Percentiles rank a stretch among this genome's conserved stretches.
Conservation (phyloP, 2,113 vertebrate genomes). For the Cyanocitta stelleri region DNA sequence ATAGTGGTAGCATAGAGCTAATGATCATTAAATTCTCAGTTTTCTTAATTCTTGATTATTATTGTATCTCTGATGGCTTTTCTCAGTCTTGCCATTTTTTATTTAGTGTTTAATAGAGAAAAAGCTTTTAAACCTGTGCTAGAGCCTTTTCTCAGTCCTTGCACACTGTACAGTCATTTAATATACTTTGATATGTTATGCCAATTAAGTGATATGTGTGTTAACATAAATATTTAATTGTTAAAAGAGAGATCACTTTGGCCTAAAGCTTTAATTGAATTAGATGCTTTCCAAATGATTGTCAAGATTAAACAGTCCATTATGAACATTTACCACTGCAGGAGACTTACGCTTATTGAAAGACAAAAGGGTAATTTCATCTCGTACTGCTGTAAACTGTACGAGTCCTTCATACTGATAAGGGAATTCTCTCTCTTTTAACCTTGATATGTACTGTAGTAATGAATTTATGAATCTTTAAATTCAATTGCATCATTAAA, state of each 20-base stretch:
- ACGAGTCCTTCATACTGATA: conserved; percentile 41
- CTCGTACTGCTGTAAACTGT: conserved; percentile 30
- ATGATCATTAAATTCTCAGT: background rate
- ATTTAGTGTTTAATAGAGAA: background rate
- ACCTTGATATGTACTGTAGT: conserved; percentile 42
- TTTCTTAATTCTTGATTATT: background rate
- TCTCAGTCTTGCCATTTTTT: background rate
- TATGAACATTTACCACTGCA: conserved; percentile 52
- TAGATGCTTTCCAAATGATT: conserved; percentile 56
- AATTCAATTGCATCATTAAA: conserved; percentile 15
- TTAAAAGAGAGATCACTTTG: conserved; percentile 23
- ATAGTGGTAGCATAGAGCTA: background rate
- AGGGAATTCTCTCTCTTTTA: conserved; percentile 40
- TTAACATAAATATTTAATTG: conserved; percentile 63
- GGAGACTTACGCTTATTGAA: conserved; percentile 51
- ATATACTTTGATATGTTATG: conserved; percentile 14
- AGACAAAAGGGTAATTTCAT: conserved; percentile 62
- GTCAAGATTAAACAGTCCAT: conserved; percentile 53
- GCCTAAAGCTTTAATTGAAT: conserved; percentile 61
- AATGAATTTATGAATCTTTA: conserved; percentile 59
- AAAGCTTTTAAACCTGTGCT: background rate
- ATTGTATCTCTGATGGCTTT: background rate
- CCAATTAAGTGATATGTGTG: conserved; percentile 27
- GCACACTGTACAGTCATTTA: background rate
- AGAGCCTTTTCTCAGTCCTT: background rate